Base-by-base conservation (phyloP, 2,113 vertebrate species). In the Hippolais icterina region DNA sequence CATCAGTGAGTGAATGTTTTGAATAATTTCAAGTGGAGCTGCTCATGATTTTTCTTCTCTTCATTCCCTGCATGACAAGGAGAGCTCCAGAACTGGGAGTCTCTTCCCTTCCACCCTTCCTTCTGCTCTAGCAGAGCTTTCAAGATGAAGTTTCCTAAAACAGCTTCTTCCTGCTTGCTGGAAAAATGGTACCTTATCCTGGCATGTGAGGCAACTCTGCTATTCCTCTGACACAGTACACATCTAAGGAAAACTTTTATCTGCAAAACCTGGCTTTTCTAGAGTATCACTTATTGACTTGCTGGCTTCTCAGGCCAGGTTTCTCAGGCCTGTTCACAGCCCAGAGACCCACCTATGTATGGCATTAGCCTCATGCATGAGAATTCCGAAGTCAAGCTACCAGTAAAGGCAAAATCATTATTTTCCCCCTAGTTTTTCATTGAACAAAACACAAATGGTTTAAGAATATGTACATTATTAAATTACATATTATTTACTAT, bases 351-450 rank as follows among this genome's bases (percentile, higher is more conserved):
- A 27, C 14, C 29, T 25, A 9, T 3, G 6, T 25, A 9, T 3
- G 6, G 28, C 39, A 18, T 44, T 5, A 24, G 50, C 15, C 57
- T 76, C 28, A 53, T 0, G 0, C 46, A 57, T 25, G 11, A 75
- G 47, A 56, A 72, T 47, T 37, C 24, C 1, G 0, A 23, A 60
- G 14, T 39, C 49, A 53, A 63, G 41, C 25, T 68, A 59, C 28
- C 29, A 31, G 25, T 22, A n/a, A 87, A 64, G 64, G 19, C 15
- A 76, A 68, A 86, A 60, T 9, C 0, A 2, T 10, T 47, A 3
- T 6, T 53, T 68, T 35, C 2, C 12, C 25, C 37, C 47, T 44
- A 23, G 2, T 19, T 52, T 56, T 69, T n/a, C 11, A 2, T 13
- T 53, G 15, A 74, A n/a, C 27, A 68, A 42, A 87, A 39, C 18